A percentile compares a stretch with the other conserved stretches of the same genome.
Evolutionary conservation across 2,113 vertebrate genomes (phyloP).

Genomic region (Romanogobio albipinnatus): DNA sequence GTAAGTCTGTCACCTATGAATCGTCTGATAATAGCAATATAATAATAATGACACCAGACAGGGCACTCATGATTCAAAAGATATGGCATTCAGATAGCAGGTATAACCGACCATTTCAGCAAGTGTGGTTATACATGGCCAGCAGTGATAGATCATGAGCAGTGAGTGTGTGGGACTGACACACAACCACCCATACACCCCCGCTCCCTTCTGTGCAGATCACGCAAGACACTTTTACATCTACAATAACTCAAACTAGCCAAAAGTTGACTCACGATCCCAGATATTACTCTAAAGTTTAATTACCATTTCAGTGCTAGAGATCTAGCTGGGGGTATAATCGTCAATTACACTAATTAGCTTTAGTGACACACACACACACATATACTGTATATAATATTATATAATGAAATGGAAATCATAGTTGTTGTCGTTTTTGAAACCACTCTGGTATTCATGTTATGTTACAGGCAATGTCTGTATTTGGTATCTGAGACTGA

Average conservation of each 20-base stretch:
- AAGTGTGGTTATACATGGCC: not conserved
- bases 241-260: constrained; percentile 11
- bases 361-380: not conserved
- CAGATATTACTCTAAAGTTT: not conserved
- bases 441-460: too few relatives aligned
- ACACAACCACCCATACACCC: constrained; percentile 1
- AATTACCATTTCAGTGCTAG: not conserved
- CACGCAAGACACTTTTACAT: not conserved
- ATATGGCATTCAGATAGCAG: constrained; percentile 12
- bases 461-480: too few relatives aligned
- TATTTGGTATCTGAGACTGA: too few relatives aligned
- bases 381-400: too few relatives aligned
- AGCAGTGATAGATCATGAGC: constrained; percentile 42
- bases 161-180: constrained; percentile 23
- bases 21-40: not conserved
- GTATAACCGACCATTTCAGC: constrained; percentile 27
- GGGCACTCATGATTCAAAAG: not conserved
- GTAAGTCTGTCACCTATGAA: not conserved
- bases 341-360: not conserved
- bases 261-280: constrained; percentile 22
- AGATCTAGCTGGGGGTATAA: not conserved
- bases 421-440: too few relatives aligned
- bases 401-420: too few relatives aligned
- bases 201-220: not conserved
- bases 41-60: not conserved